Percentiles rank a stretch among this genome's conserved stretches.
Evolutionary conservation across 2,888 invertebrate species (phyloP).

Genomic region (Eretmocerus hayati): DNA sequence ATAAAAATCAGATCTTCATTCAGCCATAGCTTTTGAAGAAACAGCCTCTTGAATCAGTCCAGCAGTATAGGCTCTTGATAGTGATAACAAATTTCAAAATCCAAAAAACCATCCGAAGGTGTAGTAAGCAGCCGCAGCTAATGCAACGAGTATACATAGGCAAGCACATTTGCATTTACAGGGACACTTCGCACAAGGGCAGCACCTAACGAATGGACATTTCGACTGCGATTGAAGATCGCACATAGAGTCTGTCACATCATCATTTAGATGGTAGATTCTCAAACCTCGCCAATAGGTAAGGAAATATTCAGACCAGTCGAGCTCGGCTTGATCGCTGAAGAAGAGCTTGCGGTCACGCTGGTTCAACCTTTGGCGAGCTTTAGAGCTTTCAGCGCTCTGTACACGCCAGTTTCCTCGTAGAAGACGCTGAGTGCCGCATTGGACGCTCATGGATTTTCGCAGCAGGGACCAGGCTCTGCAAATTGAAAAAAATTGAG

Average conservation of each 20-base stretch:
- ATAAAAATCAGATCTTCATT: too few relatives aligned
- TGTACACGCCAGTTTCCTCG: conserved; percentile 25
- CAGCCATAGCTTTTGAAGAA: too few relatives aligned
- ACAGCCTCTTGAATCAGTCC: too few relatives aligned
- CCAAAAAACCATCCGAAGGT: not conserved
- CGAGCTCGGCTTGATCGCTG: conserved; percentile 29
- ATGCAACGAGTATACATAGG: not conserved
- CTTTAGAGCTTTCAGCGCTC: conserved; percentile 24
- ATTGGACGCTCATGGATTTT: conserved; percentile 8
- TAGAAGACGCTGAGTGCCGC: conserved; percentile 12
- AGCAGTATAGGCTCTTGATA: not conserved
- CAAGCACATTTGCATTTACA: conserved; percentile 5
- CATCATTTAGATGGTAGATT: conserved; percentile 13
- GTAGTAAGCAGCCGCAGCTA: not conserved
- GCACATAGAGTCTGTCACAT: not conserved
- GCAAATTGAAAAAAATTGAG: not conserved
- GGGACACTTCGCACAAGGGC: conserved; percentile 1
- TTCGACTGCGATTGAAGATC: not conserved
- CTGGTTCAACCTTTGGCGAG: conserved; percentile 28
- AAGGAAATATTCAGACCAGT: conserved; percentile 27
- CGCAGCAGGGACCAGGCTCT: conserved; percentile 12
- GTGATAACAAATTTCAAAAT: not conserved
- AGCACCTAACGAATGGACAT: too few relatives aligned
- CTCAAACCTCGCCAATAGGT: conserved; percentile 26
- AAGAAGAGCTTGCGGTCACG: conserved; percentile 30